phyloP scores from a whole-genome alignment of 1,140 invertebrate genomes.

The Apis laboriosa region DNA sequence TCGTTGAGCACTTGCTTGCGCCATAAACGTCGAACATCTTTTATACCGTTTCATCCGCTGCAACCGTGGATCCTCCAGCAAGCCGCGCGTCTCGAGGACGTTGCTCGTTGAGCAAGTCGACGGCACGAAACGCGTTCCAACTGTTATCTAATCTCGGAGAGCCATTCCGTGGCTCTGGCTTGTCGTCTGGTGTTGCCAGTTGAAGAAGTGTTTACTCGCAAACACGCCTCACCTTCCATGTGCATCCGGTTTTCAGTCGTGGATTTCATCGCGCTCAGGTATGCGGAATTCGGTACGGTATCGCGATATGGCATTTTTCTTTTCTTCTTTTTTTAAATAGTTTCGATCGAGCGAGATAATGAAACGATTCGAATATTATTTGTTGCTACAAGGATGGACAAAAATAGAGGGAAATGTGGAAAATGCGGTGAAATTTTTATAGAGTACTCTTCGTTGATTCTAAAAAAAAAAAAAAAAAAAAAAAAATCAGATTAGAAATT shows the following conservation, averaged over 20 bases:
- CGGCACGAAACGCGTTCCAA: slow-evolving; percentile 43
- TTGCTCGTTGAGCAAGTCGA: slow-evolving; percentile 48
- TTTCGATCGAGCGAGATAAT: no score
- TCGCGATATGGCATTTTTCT: not conserved
- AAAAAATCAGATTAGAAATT: no score
- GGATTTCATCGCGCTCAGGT: not conserved
- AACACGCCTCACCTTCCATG: slow-evolving; percentile 42
- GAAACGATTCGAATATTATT: no score
- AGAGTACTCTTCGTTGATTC: no score
- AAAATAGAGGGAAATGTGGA: no score
- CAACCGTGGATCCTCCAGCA: not conserved
- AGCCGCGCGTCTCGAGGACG: slow-evolving; percentile 2
- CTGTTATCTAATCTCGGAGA: slow-evolving; percentile 63
- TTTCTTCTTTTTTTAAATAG: no score
- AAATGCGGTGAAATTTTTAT: no score
- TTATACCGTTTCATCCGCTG: slow-evolving; percentile 28
- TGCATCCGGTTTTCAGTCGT: slow-evolving; percentile 15
- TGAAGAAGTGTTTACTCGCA: slow-evolving; percentile 60
- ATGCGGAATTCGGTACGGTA: not conserved
- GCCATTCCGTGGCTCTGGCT: slow-evolving; percentile 39
- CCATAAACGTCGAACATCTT: slow-evolving; percentile 57
- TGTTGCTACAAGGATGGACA: no score
- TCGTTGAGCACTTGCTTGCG: slow-evolving; percentile 33
- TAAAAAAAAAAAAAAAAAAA: no score
- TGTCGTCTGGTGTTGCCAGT: slow-evolving; percentile 35